Percentiles rank a stretch among this genome's conserved stretches.
phyloP scores from a whole-genome alignment of 1,140 invertebrate genomes.

The Geopemphigus sp. region DNA sequence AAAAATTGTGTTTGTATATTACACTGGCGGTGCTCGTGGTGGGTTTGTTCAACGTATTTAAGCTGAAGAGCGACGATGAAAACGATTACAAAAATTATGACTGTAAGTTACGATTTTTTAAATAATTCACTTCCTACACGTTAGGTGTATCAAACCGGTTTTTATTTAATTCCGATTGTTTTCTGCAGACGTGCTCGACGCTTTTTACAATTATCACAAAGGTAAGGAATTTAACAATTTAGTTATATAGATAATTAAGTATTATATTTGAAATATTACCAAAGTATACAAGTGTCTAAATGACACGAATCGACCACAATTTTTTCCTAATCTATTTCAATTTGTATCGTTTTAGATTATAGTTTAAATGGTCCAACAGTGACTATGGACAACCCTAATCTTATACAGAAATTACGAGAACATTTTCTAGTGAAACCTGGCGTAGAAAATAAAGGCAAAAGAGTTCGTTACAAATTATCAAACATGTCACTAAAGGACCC shows the following conservation, averaged over 20 bases:
- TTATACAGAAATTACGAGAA: conserved; percentile 3
- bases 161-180: too few species aligned
- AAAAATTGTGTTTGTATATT: neutral
- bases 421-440: conserved; percentile 21
- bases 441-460: conserved; percentile 1
- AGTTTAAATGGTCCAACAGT: conserved; percentile 28
- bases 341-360: conserved; percentile 13
- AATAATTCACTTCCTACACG: too few species aligned
- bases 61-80: neutral
- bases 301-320: too few species aligned
- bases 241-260: too few species aligned
- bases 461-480: conserved; percentile 11
- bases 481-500: conserved; percentile 19
- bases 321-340: neutral
- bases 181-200: conserved; percentile 6
- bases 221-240: neutral
- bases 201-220: conserved; percentile 7
- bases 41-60: neutral
- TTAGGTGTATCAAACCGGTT: too few species aligned
- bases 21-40: neutral
- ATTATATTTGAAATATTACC: too few species aligned
- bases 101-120: neutral
- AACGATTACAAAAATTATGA: neutral
- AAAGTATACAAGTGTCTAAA: too few species aligned
- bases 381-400: neutral